phyloP scores from a whole-genome alignment of 2,113 vertebrate genomes.

The Stomatorhinus ivindoensis region DNA sequence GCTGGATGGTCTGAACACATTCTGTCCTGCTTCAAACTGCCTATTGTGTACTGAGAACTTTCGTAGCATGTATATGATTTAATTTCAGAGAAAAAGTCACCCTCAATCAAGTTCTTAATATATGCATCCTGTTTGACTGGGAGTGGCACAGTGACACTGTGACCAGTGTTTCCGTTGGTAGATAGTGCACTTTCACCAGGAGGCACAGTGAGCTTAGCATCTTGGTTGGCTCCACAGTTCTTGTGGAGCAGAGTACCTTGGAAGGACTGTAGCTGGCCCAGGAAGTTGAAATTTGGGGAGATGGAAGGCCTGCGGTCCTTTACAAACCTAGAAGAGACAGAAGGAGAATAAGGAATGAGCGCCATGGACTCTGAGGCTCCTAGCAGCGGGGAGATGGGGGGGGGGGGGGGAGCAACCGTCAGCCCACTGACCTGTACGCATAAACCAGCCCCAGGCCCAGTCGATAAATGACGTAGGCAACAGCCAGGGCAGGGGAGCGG shows the following conservation, averaged over 20 bases:
- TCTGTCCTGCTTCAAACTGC: constrained; percentile 16
- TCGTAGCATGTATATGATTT: constrained; percentile 13
- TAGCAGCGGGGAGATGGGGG: not conserved
- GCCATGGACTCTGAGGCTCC: not conserved
- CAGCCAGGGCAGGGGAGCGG: constrained; percentile 65
- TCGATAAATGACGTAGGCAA: constrained; percentile 68
- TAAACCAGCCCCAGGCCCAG: constrained; percentile 63
- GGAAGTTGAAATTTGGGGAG: constrained; percentile 74
- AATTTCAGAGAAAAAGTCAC: not conserved
- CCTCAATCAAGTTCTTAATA: not conserved
- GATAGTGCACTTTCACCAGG: constrained; percentile 19
- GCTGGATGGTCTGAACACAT: not conserved
- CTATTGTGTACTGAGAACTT: constrained; percentile 1
- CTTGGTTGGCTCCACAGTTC: not conserved
- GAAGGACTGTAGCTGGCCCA: constrained; percentile 68
- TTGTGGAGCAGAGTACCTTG: constrained; percentile 53
- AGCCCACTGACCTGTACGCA: constrained; percentile 59
- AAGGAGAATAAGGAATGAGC: constrained; percentile 8
- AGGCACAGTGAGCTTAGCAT: constrained; percentile 17
- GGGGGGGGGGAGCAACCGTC: not conserved
- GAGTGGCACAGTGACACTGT: not conserved
- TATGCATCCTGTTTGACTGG: constrained; percentile 18
- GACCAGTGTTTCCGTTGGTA: not conserved
- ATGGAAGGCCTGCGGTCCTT: constrained; percentile 69
- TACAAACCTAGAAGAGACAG: constrained; percentile 55